phyloP scores from a whole-genome alignment of 2,797 vertebrate genomes.

The Ambastaia sidthimunki region DNA sequence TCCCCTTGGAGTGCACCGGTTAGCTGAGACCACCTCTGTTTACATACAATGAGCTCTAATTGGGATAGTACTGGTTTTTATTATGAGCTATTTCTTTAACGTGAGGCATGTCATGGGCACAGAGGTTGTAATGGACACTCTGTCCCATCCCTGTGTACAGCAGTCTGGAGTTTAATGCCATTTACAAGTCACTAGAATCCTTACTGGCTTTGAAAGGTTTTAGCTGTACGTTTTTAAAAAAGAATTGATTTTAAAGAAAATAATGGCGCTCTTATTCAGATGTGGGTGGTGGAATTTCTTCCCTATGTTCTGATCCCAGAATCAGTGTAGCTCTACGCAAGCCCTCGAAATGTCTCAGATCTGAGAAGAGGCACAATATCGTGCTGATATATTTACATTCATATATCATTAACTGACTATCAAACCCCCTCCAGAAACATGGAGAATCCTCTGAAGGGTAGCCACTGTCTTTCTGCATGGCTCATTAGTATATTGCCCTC shows the following conservation, averaged over 20 bases:
- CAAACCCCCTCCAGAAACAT: slow-evolving; percentile 42
- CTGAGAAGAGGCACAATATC: slow-evolving; percentile 70
- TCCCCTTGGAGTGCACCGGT: slow-evolving; percentile 68
- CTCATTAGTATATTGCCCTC: slow-evolving; percentile 75
- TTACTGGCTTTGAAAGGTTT: background rate
- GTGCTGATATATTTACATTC: slow-evolving; percentile 64
- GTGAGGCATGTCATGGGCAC: slow-evolving; percentile 23
- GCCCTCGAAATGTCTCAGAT: slow-evolving; percentile 68
- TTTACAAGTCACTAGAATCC: background rate
- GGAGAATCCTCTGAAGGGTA: slow-evolving; percentile 68
- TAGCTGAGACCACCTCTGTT: slow-evolving; percentile 64
- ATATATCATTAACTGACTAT: slow-evolving; percentile 52
- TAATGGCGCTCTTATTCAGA: slow-evolving; percentile 5
- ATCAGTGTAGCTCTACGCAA: slow-evolving; percentile 56
- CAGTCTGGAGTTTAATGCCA: background rate
- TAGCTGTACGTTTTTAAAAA: background rate
- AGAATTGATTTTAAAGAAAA: slow-evolving; percentile 1
- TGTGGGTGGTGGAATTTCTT: slow-evolving; percentile 18
- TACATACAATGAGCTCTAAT: slow-evolving; percentile 54
- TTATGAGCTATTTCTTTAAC: slow-evolving; percentile 49
- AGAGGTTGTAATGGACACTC: slow-evolving; percentile 27
- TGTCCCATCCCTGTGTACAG: background rate
- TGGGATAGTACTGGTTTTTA: slow-evolving; percentile 47
- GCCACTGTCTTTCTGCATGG: slow-evolving; percentile 62
- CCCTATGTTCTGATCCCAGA: slow-evolving; percentile 16